phyloP scores from a whole-genome alignment of 1,140 invertebrate species.

The Dendroctonus ponderosae region DNA sequence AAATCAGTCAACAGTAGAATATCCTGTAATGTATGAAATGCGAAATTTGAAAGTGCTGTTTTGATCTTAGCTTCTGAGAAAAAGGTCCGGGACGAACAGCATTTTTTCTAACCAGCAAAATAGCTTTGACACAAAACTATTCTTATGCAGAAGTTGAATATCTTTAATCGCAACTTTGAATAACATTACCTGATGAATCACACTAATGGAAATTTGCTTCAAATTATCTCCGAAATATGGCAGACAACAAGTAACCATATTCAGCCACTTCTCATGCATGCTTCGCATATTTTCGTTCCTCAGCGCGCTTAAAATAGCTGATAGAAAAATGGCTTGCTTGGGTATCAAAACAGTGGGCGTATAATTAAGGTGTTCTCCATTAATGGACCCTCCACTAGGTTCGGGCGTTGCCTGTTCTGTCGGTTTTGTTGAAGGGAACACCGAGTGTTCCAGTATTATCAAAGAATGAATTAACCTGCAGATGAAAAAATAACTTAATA shows the following conservation, averaged over 20 bases:
- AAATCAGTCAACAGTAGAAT: too few relatives aligned
- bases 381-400: conserved; percentile 39
- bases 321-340: conserved; percentile 84
- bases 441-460: conserved; percentile 76
- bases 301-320: conserved; percentile 76
- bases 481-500: not conserved
- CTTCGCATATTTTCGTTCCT: conserved; percentile 64
- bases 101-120: too few relatives aligned
- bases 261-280: conserved; percentile 78
- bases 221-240: conserved; percentile 73
- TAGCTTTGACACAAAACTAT: too few relatives aligned
- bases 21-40: too few relatives aligned
- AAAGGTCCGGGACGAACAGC: too few relatives aligned
- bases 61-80: too few relatives aligned
- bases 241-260: conserved; percentile 74
- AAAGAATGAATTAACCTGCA: conserved; percentile 66
- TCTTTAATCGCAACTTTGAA: not conserved
- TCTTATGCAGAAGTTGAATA: too few relatives aligned
- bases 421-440: conserved; percentile 45
- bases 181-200: conserved; percentile 66
- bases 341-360: conserved; percentile 66
- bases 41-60: too few relatives aligned
- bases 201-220: conserved; percentile 72
- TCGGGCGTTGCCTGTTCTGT: conserved; percentile 7
- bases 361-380: conserved; percentile 59